Percentiles rank a stretch among this genome's conserved stretches.
Evolutionary conservation across 1,140 invertebrate species (phyloP).

Genomic region (Saccostrea echinata): DNA sequence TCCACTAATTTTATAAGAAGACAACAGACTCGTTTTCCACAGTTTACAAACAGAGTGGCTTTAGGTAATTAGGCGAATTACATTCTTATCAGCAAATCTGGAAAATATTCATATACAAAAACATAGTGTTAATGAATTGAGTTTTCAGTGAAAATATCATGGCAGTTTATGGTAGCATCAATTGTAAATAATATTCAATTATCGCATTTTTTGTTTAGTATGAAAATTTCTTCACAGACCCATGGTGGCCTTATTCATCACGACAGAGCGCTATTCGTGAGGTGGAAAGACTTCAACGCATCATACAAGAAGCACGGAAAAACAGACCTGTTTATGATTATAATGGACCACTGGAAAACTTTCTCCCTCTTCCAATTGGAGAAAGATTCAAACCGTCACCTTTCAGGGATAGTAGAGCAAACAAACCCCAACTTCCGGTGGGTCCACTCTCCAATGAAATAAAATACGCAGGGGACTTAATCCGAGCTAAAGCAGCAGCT

Average conservation of each 20-base stretch:
- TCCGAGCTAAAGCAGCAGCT: slow-evolving; percentile 6
- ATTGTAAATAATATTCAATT: neutral
- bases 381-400: slow-evolving; percentile 29
- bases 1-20: neutral
- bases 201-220: neutral
- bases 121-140: no score
- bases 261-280: neutral
- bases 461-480: slow-evolving; percentile 4
- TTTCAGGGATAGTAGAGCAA: neutral
- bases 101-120: no score
- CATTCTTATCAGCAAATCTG: no score
- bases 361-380: neutral
- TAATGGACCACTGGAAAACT: slow-evolving; percentile 10
- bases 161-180: neutral
- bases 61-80: neutral
- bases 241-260: neutral
- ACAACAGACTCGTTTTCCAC: neutral
- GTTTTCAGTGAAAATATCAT: neutral
- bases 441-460: slow-evolving; percentile 5
- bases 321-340: slow-evolving; percentile 25
- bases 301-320: slow-evolving; percentile 3
- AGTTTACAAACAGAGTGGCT: neutral
- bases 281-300: neutral
- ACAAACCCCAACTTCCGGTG: slow-evolving; percentile 13
- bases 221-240: neutral